Evolutionary conservation across 2,888 invertebrate species (phyloP), one percentile per base, ranked within the genome.

Genomic region (Pseudoips prasinana): DNA sequence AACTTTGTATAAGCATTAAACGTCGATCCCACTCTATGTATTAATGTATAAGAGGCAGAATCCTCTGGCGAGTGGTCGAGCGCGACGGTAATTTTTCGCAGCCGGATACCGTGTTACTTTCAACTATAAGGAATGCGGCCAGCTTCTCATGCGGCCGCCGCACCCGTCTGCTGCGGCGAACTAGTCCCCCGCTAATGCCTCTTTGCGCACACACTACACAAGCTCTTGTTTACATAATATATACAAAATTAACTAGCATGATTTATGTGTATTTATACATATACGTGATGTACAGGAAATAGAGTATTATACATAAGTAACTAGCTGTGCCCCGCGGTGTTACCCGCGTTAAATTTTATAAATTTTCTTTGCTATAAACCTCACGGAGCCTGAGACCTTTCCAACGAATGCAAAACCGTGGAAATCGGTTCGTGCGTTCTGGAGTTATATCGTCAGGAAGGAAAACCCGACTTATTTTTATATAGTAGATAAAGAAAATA

Each of bases 71-170:
- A 26, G 29, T 48, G 49, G 49, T 42, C 37, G 58, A 54, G 59
- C 61, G 60, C 64, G 68, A 65, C 74, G 66, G 68, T 73, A 72
- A 78, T 81, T 84, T 85, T 86, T 84, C 77, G 82, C 83, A 79
- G 81, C 80, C 87, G 86, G 86, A 86, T 83, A 72, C 78, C 67
- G 76, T 72, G 76, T 79, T 81, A 83, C 86, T 87, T 87, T 87
- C 86, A 85, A 86, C 79, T 79, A 75, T 62, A 54, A 71, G 73
- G 87, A 87, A 87, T 87, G 87, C 86, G 86, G 87, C 81, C 82
- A 83, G 77, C 77, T 68, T 74, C 73, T 69, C 65, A 64, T 67
- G 69, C 72, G 64, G 61, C 64, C 37, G 57, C 43, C 56, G 68
- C 70, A 53, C 72, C 76, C 67, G 73, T 69, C 73, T 70, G 59